Evolutionary conservation across 2,113 vertebrate species (phyloP).

Genomic region (Zosterops borbonicus): DNA sequence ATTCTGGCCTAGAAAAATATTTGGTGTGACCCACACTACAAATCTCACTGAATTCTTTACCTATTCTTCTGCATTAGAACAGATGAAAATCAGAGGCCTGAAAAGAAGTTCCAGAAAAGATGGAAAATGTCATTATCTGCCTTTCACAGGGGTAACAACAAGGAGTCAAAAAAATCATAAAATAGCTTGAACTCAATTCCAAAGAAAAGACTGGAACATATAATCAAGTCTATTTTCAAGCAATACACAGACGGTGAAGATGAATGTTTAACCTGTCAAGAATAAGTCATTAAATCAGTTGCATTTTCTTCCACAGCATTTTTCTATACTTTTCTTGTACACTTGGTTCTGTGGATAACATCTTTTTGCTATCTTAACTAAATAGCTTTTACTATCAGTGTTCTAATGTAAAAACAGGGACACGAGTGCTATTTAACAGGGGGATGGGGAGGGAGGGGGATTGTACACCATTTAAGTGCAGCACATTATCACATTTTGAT

Average conservation of each 20-base stretch:
- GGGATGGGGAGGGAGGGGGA: background rate
- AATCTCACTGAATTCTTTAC: background rate
- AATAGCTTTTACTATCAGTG: background rate
- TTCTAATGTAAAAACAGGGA: background rate
- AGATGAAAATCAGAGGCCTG: background rate
- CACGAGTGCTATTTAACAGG: background rate
- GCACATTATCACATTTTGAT: background rate
- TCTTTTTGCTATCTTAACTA: background rate
- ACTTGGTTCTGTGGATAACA: background rate
- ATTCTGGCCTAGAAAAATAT: background rate
- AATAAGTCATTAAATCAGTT: background rate
- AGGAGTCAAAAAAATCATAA: background rate
- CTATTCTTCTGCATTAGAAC: background rate
- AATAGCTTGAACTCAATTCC: background rate
- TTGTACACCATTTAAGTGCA: background rate
- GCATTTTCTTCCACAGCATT: background rate
- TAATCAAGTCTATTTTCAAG: background rate
- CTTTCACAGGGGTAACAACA: background rate
- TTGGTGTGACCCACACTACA: background rate
- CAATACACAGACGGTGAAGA: background rate
- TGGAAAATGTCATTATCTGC: background rate
- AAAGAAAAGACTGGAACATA: background rate
- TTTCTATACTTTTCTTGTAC: background rate
- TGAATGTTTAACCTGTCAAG: background rate
- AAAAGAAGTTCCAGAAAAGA: background rate